Evolutionary conservation across 2,888 invertebrate species (phyloP).

Genomic region (Poecilobothrus nobilitatus): DNA sequence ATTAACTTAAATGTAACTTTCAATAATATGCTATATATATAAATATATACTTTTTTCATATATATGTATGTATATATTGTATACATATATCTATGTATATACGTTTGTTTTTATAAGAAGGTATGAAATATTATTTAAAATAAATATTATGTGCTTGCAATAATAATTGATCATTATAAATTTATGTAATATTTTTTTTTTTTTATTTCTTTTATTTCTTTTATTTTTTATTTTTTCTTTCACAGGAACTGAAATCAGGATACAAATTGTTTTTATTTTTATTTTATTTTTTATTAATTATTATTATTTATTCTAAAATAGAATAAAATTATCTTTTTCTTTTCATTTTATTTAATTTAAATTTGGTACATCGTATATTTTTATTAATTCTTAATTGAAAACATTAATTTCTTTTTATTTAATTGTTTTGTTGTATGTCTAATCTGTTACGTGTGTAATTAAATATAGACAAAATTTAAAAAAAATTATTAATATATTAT

Average conservation of each 20-base stretch:
- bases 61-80: neutral
- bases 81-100: neutral
- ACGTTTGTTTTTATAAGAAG: neutral
- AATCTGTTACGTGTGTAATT: no score
- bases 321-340: neutral
- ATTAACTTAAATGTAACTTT: no score
- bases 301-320: neutral
- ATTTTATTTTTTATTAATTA: no score
- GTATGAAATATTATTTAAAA: no score
- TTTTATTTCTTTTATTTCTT: neutral
- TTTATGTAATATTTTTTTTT: neutral
- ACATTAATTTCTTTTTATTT: neutral
- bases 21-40: no score
- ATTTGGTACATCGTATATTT: no score
- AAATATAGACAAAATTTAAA: no score
- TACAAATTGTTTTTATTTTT: slow-evolving; percentile 4
- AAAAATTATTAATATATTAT: no score
- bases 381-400: neutral
- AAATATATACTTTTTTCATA: slow-evolving; percentile 1
- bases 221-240: slow-evolving; percentile 1
- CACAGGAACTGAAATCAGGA: slow-evolving; percentile 13
- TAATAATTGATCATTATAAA: no score
- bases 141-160: no score
- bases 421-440: neutral
- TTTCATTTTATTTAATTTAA: neutral